A percentile compares a stretch with the other conserved stretches of the same genome.
Evolutionary conservation across 2,888 invertebrate genomes (phyloP).

Genomic region (Caenorhabditis imperialis): DNA sequence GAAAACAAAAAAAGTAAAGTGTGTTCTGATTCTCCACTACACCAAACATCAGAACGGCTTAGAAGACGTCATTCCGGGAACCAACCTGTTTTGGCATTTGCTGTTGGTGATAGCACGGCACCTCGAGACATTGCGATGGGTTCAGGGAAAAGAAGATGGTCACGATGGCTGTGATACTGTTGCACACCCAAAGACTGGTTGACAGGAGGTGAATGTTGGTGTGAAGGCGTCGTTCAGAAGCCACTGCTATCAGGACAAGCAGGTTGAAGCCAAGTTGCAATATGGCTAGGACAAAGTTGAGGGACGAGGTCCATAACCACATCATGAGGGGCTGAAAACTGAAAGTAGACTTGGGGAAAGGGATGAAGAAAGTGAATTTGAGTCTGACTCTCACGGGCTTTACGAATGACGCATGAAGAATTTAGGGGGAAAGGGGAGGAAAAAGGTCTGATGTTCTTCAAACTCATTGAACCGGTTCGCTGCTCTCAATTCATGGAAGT

Average conservation of each 20-base stretch:
- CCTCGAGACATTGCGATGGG: slow-evolving; percentile 51
- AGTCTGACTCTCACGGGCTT: too few relatives aligned
- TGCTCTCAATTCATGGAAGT: slow-evolving; percentile 22
- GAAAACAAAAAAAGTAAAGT: too few relatives aligned
- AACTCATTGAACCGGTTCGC: slow-evolving; percentile 28
- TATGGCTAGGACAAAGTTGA: slow-evolving; percentile 65
- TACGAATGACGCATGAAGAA: background rate
- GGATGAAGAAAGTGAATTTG: too few relatives aligned
- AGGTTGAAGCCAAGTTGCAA: slow-evolving; percentile 63
- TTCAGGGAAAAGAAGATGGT: slow-evolving; percentile 64
- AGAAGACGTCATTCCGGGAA: too few relatives aligned
- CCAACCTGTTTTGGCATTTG: slow-evolving; percentile 46
- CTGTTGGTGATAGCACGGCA: slow-evolving; percentile 42
- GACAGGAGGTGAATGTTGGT: slow-evolving; percentile 60
- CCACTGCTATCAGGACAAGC: slow-evolving; percentile 58
- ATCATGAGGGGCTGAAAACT: slow-evolving; percentile 31
- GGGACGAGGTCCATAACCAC: slow-evolving; percentile 62
- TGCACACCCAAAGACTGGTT: slow-evolving; percentile 65
- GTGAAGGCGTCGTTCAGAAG: slow-evolving; percentile 59
- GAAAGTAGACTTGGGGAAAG: too few relatives aligned
- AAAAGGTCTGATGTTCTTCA: slow-evolving; percentile 12
- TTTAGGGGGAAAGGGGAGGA: background rate
- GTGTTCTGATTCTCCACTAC: too few relatives aligned
- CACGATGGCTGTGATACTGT: slow-evolving; percentile 64
- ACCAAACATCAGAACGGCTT: too few relatives aligned